These are phyloP conservation scores for Chaetura pelagica DNA, from an alignment of 2,113 vertebrate genomes.

Conservation along the genomic window DNA sequence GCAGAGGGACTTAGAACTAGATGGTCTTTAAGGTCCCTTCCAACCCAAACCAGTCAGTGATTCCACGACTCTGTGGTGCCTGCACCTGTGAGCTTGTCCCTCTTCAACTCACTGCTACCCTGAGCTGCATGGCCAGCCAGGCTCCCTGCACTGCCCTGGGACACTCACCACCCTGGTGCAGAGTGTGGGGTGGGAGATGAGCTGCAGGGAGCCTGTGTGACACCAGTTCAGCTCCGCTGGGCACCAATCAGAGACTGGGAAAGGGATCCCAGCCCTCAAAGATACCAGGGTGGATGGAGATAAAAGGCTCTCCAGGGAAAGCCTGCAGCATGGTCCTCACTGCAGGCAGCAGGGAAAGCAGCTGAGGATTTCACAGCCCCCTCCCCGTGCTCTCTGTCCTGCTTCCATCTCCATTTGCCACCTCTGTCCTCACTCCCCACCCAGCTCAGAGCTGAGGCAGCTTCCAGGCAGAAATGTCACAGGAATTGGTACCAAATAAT, in stretches of 20 bases:
- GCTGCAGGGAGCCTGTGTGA: background rate
- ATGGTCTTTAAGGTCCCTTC: too few relatives aligned
- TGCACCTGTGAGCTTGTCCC: background rate
- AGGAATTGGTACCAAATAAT: background rate
- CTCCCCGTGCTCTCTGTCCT: accelerated
- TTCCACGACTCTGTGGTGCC: too few relatives aligned
- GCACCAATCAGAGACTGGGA: background rate
- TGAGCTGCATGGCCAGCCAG: background rate
- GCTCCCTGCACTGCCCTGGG: background rate
- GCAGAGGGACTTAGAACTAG: too few relatives aligned
- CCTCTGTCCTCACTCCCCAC: background rate
- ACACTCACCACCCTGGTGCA: background rate
- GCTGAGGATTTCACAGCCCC: background rate
- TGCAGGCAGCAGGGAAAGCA: background rate
- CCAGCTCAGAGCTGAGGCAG: background rate
- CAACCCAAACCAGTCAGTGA: too few relatives aligned
- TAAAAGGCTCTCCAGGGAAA: background rate
- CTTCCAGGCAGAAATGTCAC: accelerated
- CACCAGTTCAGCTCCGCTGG: background rate
- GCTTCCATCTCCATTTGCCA: background rate
- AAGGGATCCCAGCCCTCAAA: accelerated
- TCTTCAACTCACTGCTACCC: background rate
- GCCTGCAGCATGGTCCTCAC: background rate
- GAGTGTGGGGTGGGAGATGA: background rate
- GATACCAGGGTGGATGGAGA: accelerated